Percentiles rank a stretch among this genome's conserved stretches.
Evolutionary conservation across 2,888 invertebrate species (phyloP).

Genomic region (Clunio marinus): DNA sequence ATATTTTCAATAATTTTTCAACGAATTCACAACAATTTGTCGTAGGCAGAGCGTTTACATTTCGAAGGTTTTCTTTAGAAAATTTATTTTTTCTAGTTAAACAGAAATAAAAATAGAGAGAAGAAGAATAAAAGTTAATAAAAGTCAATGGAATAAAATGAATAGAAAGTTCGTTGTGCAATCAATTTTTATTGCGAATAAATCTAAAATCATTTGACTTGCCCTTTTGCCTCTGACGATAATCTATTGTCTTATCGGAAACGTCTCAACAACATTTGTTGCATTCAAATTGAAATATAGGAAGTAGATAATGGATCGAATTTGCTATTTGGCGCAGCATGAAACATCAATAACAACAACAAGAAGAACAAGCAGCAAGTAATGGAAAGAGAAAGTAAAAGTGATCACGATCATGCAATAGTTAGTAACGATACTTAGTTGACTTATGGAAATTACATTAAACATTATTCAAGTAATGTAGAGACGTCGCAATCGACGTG

Average conservation of each 20-base stretch:
- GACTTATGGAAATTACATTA: slow-evolving; percentile 4
- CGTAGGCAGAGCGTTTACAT: slow-evolving; percentile 9
- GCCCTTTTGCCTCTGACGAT: slow-evolving; percentile 18
- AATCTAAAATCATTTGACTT: slow-evolving; percentile 6
- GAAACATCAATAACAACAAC: background rate
- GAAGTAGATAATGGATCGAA: background rate
- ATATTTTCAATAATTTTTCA: background rate
- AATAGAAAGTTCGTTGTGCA: no score
- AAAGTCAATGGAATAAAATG: no score
- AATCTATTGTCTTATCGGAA: slow-evolving; percentile 13
- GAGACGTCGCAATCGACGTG: slow-evolving; percentile 7
- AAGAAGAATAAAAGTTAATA: no score
- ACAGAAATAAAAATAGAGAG: no score
- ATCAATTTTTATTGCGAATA: background rate
- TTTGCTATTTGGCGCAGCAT: background rate
- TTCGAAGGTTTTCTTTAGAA: slow-evolving; percentile 9
- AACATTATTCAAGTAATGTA: background rate
- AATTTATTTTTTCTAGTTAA: no score
- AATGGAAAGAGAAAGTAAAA: slow-evolving; percentile 38
- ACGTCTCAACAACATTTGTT: no score
- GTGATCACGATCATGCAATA: slow-evolving; percentile 38
- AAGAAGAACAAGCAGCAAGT: background rate
- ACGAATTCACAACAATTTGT: background rate
- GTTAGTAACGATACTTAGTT: background rate
- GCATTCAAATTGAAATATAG: background rate